A percentile compares a stretch with the other conserved stretches of the same genome.
phyloP scores from a whole-genome alignment of 2,888 invertebrate genomes.

The Drepana falcataria region DNA sequence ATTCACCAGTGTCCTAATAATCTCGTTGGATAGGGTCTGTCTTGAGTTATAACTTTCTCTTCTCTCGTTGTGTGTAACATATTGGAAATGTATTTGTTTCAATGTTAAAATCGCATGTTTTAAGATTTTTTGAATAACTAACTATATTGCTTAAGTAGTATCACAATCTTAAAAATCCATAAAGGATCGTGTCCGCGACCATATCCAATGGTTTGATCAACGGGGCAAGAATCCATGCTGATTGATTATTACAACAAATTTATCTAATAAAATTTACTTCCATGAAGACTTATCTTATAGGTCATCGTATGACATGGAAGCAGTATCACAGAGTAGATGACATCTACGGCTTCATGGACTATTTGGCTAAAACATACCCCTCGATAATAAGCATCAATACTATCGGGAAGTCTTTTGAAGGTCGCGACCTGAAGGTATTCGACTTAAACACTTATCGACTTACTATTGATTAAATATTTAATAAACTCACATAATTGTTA shows the following conservation, averaged over 20 bases:
- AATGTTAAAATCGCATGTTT: slow-evolving; percentile 23
- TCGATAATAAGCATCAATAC: slow-evolving; percentile 83
- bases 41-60: slow-evolving; percentile 11
- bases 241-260: not conserved
- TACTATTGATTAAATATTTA: not conserved
- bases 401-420: slow-evolving; percentile 87
- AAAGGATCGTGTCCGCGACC: too few species aligned
- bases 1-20: slow-evolving; percentile 30
- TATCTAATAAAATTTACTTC: not conserved
- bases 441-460: not conserved
- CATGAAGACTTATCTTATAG: slow-evolving; percentile 28
- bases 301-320: slow-evolving; percentile 85
- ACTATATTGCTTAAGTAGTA: too few species aligned
- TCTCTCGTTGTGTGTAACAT: slow-evolving; percentile 14
- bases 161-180: too few species aligned
- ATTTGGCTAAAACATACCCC: slow-evolving; percentile 86
- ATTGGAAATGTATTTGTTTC: slow-evolving; percentile 13
- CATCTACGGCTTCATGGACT: slow-evolving; percentile 88
- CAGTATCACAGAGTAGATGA: slow-evolving; percentile 87
- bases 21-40: slow-evolving; percentile 12
- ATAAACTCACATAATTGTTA: not conserved
- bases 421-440: slow-evolving; percentile 83
- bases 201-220: too few species aligned
- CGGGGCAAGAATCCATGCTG: not conserved
- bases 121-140: too few species aligned